Evolutionary conservation across 1,140 invertebrate genomes (phyloP), one percentile per base, ranked within the genome.

Genomic region (Druon quercuslanigerum): DNA sequence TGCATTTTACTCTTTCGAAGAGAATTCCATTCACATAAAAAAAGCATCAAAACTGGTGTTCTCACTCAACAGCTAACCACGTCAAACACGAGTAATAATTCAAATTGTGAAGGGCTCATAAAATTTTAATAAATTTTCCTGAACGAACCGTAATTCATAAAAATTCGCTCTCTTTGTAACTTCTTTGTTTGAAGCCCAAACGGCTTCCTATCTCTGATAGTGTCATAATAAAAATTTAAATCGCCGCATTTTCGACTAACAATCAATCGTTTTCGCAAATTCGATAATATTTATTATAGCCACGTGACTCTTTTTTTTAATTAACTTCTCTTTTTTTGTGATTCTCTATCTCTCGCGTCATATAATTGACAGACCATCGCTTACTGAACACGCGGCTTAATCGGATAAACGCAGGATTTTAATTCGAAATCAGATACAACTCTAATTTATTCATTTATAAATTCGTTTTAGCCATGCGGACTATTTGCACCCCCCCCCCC

Each of bases 401-500:
- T 84, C 73, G 80, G 25, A 73, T 72, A 51, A 52, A 73, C 76
- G 25, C 12, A 46, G 70, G 54, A 79, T 75, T 84, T 82, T 82
- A 78, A 78, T 78, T 82, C 66, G 71, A 54, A 80, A 71, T 13
- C 57, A 75, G 73, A 79, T 80, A 78, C 51, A 73, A 74, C 72
- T 82, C 57, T 75, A 85, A 85, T 83, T 83, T 83, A 84, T 84
- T 79, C 74, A 54, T 46, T 72, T 72, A 78, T 82, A 83, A 83
- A 82, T 85, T 79, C 54, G 71, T 75, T 83, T 20, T 75, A 73
- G 20, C 56, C 56, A 33, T 66, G 33, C 20, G 12, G 16, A 16
- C 25, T 66, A 40, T 25, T 54, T n/a, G 12, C 46, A 51, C 72
- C 75, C 50, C 19, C 57, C 72, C 19, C 51, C 72, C 75, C 50